phyloP scores from a whole-genome alignment of 2,797 vertebrate genomes.

The Ctenopoma kingsleyae region DNA sequence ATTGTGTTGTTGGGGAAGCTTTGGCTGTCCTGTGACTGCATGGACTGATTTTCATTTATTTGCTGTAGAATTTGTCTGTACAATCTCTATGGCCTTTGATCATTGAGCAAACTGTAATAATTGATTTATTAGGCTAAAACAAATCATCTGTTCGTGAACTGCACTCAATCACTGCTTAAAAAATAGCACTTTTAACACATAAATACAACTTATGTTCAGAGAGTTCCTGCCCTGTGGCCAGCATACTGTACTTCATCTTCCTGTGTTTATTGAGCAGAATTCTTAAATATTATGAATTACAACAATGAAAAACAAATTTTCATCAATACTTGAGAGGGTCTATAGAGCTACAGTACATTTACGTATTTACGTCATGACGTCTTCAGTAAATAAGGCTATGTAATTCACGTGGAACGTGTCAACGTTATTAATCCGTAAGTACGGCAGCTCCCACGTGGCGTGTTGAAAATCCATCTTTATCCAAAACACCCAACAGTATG shows the following conservation, averaged over 20 bases:
- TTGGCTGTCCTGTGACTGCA: slow-evolving; percentile 50
- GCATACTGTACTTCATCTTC: slow-evolving; percentile 17
- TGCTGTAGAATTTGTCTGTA: slow-evolving; percentile 22
- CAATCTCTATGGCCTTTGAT: slow-evolving; percentile 28
- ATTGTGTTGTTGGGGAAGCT: slow-evolving; percentile 32
- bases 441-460: no score
- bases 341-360: not conserved
- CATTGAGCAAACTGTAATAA: slow-evolving; percentile 24
- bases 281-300: slow-evolving; percentile 16
- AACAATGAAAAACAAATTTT: not conserved
- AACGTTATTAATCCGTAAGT: not conserved
- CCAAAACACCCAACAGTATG: no score
- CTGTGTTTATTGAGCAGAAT: not conserved
- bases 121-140: slow-evolving; percentile 26
- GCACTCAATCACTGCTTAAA: not conserved
- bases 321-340: not conserved
- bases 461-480: no score
- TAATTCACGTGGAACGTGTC: no score
- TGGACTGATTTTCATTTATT: slow-evolving; percentile 4
- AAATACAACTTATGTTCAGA: not conserved
- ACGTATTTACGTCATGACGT: no score
- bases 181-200: not conserved
- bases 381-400: no score
- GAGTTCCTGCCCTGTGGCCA: slow-evolving; percentile 4
- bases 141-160: slow-evolving; percentile 14